Base-by-base conservation (phyloP, 2,797 vertebrate species). In the Takifugu rubripes region DNA sequence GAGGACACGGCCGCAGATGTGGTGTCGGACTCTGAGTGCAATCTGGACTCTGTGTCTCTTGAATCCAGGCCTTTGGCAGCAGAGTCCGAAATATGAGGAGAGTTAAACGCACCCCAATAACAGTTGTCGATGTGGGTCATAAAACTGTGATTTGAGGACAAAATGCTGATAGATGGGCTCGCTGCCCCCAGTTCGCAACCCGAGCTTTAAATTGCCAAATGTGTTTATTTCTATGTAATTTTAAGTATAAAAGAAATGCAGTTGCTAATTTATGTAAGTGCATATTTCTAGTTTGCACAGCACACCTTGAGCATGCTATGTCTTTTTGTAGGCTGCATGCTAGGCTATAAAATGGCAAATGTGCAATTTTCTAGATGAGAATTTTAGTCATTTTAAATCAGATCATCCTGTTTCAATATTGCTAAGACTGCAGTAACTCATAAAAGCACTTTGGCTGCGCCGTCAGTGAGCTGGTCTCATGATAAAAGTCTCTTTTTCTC, bases 41-140 rank as follows among this genome's bases (percentile, higher is more conserved):
- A 89, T 79, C 89, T 93, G 85, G 93, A 93, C 51, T 89, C 92
- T 14, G 87, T 94, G 58, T 92, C 93, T 65, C 87, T 94, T 71
- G 94, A 98, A 66, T 91, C 94, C 58, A 94, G 88, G 78, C 93
- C 92, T 45, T 87, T 97, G 59, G 92, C 94, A 50, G 90, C 92
- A 64, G 95, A 97, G 85, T 96, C 95, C 10, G 95, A 98, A 84
- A 95, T 96, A 87, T 98, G 93, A 71, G 46, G 72, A 16, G 51
- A 47, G 42, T 60, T 25, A 78, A 88, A 88, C 70, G 58, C 64
- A 53, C 74, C 77, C 61, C 75, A 29, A 74, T 77, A 17, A 6
- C 43, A 44, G 16, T 17, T 44, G n/a, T 17, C 2, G n/a, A 16
- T 17, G 75, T 84, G 78, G 61, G 75, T 85, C 61, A 74, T 82